Percentiles rank a stretch among this genome's conserved stretches.
Conservation (phyloP, 2,113 vertebrate genomes). For the Xiphorhynchus elegans region DNA sequence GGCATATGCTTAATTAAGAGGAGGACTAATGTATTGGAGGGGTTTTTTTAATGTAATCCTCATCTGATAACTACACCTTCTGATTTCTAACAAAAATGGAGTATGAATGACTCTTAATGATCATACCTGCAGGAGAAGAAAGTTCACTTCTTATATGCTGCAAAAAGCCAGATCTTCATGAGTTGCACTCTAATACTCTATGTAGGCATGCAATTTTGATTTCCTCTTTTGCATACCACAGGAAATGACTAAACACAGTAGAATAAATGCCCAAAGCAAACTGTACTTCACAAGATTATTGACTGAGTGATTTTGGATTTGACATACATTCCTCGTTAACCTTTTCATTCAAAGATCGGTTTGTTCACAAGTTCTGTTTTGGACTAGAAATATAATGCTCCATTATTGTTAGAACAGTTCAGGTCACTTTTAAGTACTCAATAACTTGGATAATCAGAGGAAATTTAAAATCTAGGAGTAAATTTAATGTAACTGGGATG, state of each 20-base stretch:
- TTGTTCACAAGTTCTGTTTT: constrained; percentile 32
- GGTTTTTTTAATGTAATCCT: neutral
- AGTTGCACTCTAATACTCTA: neutral
- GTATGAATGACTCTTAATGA: neutral
- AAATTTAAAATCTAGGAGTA: constrained; percentile 57
- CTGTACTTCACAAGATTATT: neutral
- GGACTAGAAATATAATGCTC: neutral
- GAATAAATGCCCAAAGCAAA: neutral
- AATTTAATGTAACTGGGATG: neutral
- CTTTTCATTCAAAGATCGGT: neutral
- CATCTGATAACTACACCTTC: neutral
- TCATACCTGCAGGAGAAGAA: neutral
- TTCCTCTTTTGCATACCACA: neutral
- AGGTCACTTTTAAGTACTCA: neutral
- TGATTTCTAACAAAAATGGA: constrained; percentile 33
- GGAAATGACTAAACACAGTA: neutral
- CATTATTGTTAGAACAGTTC: constrained; percentile 16
- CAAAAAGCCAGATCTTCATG: neutral
- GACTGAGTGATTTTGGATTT: neutral
- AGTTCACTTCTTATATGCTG: neutral
- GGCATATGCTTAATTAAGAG: neutral
- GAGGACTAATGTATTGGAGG: neutral
- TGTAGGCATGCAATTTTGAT: neutral
- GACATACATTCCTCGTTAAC: neutral
- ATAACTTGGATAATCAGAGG: neutral